Evolutionary conservation across 2,797 vertebrate species (phyloP).

Genomic region (Notamacropus eugenii): DNA sequence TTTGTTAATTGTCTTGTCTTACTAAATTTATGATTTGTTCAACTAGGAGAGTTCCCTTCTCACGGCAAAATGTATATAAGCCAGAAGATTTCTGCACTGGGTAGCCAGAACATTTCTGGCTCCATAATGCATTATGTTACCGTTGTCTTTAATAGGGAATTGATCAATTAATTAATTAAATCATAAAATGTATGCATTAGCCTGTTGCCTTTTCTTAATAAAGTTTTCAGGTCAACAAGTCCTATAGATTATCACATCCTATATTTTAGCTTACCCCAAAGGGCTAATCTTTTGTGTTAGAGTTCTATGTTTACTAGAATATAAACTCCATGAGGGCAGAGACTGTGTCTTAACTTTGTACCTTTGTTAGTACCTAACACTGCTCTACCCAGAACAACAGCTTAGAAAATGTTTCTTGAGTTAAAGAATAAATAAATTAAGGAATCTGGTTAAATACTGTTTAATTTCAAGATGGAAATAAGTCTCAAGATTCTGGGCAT

Average conservation of each 20-base stretch:
- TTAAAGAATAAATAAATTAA: not conserved
- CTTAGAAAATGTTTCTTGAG: not conserved
- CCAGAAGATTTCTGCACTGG: too few relatives aligned
- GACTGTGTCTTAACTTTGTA: not conserved
- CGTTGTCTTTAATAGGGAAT: too few relatives aligned
- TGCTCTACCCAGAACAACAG: not conserved
- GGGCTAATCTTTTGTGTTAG: not conserved
- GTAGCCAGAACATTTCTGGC: too few relatives aligned
- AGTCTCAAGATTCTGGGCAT: conserved; percentile 20
- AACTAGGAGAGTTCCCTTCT: too few relatives aligned
- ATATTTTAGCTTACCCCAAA: not conserved
- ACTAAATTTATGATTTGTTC: too few relatives aligned
- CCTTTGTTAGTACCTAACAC: not conserved
- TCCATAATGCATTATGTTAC: too few relatives aligned
- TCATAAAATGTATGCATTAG: too few relatives aligned
- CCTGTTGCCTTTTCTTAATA: too few relatives aligned
- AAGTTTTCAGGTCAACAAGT: too few relatives aligned
- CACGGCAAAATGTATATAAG: too few relatives aligned
- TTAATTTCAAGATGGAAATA: not conserved
- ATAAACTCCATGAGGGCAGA: not conserved
- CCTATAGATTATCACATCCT: not conserved
- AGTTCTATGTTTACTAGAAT: not conserved
- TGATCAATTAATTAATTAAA: too few relatives aligned
- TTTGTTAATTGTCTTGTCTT: too few relatives aligned
- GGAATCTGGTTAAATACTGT: conserved; percentile 2